Evolutionary conservation across 2,113 vertebrate genomes (phyloP), one percentile per base, ranked within the genome.

Genomic region (Fukomys damarensis): DNA sequence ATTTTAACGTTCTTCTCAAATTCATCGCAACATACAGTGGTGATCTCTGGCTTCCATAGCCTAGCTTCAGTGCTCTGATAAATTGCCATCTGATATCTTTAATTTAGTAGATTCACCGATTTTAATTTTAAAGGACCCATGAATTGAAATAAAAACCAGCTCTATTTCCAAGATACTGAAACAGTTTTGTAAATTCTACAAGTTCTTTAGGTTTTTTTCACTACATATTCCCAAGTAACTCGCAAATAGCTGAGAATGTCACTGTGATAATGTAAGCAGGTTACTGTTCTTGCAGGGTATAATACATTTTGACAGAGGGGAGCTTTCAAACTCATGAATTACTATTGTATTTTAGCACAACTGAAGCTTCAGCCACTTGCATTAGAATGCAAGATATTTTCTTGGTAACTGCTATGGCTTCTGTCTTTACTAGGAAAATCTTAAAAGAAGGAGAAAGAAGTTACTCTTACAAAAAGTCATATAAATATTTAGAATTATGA

Each of bases 201-300:
- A 94, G 49, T 76, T 96, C 43, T 93, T 41, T 77, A 92, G 30
- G 72, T 5, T 95, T 95, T 95, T 85, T 93, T 8, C 24, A 46
- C 58, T 94, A 91, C 52, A 87, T 88, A 87, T 43, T 96, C 96
- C 54, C 43, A 96, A 95, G 88, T 46, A 87, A 30, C 95, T 95
- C 96, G 91, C 58, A 94, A 97, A 96, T 80, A 97, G 77, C 86
- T 94, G 76, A 95, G 63, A 81, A 87, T 74, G 95, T 95, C 24
- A 32, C 82, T 65, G 89, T 94, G 96, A 94, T 66, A 77, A 17
- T 96, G 94, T 91, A 95, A 97, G 61, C 66, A 94, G 93, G 89
- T 87, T 97, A 83, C 28, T 91, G 61, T 91, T 41, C 86, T 95
- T 52, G 35, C 38, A 19, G 5, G 28, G 35, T 92, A 93, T 95